Conservation (phyloP, 2,888 invertebrate genomes). For the Leucophora obtusa region DNA sequence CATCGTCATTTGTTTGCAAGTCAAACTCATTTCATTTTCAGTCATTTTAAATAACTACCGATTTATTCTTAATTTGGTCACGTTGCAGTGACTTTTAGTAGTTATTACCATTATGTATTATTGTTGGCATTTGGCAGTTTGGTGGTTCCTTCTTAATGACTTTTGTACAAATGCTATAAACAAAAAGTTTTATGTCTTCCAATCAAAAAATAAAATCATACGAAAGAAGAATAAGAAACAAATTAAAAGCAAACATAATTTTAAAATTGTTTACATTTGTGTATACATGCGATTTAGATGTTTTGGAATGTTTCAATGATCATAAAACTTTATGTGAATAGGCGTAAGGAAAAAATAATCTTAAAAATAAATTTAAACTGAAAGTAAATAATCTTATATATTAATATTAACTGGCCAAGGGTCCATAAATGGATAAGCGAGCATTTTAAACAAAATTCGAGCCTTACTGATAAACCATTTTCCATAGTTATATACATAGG, state of each 20-base stretch:
- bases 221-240: neutral
- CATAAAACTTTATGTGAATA: neutral
- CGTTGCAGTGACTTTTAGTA: conserved; percentile 16
- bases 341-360: neutral
- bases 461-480: too few species aligned
- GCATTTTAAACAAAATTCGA: too few species aligned
- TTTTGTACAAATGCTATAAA: neutral
- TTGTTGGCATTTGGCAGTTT: neutral
- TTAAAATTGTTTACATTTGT: neutral
- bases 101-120: neutral
- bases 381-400: too few species aligned
- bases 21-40: neutral
- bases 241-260: conserved; percentile 4
- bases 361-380: too few species aligned
- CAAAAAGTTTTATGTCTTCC: neutral
- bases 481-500: too few species aligned
- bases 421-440: too few species aligned
- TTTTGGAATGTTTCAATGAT: neutral
- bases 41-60: neutral
- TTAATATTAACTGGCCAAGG: too few species aligned
- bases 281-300: neutral
- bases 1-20: neutral
- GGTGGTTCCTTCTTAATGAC: neutral
- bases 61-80: conserved; percentile 30
- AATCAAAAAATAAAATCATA: neutral